These are phyloP conservation scores for Tricholaema leucomelas DNA, from an alignment of 2,113 vertebrate species.

Conservation along the genomic window DNA sequence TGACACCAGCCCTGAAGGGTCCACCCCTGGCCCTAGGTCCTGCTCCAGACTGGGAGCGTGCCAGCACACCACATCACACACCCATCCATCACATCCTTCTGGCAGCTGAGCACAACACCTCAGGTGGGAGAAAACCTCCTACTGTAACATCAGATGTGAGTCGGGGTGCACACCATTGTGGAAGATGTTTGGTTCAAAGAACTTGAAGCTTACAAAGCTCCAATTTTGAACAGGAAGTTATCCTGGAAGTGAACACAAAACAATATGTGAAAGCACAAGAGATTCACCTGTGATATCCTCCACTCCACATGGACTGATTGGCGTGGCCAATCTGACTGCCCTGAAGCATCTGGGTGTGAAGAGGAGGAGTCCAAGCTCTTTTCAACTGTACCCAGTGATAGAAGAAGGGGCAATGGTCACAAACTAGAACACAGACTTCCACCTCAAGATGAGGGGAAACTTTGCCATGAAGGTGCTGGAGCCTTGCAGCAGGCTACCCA, in stretches of 20 bases:
- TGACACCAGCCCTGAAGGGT: neutral
- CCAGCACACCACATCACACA: neutral
- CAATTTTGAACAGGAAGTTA: neutral
- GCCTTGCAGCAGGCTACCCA: too few relatives aligned
- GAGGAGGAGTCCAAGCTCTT: too few relatives aligned
- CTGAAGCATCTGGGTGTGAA: neutral
- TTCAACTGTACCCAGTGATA: too few relatives aligned
- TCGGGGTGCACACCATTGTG: neutral
- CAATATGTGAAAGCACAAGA: neutral
- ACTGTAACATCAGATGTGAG: neutral
- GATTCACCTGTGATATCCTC: neutral
- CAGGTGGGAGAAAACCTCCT: rapidly evolving
- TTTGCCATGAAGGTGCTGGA: too few relatives aligned
- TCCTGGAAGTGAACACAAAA: neutral
- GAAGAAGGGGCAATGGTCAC: too few relatives aligned
- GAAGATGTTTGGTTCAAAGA: neutral
- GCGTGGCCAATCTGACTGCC: rapidly evolving
- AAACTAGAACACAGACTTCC: too few relatives aligned
- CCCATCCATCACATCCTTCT: too few relatives aligned
- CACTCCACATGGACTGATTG: rapidly evolving
- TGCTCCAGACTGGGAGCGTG: neutral
- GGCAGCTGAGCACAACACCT: rapidly evolving
- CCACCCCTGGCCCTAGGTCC: neutral
- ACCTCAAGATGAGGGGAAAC: too few relatives aligned
- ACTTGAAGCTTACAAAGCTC: neutral